phyloP scores from a whole-genome alignment of 2,888 invertebrate species.

The Drosophila pseudotakahashii region DNA sequence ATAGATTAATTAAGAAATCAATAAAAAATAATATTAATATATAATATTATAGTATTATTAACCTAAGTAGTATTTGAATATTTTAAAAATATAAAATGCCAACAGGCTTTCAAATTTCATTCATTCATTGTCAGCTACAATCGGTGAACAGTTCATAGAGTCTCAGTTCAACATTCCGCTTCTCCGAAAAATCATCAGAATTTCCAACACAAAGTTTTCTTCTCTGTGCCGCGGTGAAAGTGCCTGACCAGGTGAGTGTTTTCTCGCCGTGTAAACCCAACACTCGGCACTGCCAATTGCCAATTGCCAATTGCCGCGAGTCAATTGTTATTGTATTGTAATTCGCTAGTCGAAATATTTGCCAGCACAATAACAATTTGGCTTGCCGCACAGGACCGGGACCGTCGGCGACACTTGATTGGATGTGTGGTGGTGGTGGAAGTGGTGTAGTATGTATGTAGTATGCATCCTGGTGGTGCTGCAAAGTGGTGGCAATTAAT shows the following conservation, averaged over 20 bases:
- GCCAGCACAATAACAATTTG: conserved; percentile 18
- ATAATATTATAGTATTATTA: too few species aligned
- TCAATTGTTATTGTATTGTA: conserved; percentile 36
- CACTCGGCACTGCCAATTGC: not conserved
- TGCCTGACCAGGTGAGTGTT: not conserved
- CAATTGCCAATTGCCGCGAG: conserved; percentile 16
- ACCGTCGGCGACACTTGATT: conserved; percentile 37
- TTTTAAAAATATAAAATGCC: too few species aligned
- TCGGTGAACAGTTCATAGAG: too few species aligned
- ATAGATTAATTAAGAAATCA: too few species aligned
- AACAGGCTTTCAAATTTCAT: too few species aligned
- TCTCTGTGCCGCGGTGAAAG: not conserved
- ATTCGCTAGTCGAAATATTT: conserved; percentile 40
- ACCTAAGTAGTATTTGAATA: too few species aligned
- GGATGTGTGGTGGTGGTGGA: conserved; percentile 10
- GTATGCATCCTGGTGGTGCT: conserved; percentile 3
- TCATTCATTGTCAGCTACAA: too few species aligned
- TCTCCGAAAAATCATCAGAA: too few species aligned
- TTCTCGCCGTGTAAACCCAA: conserved; percentile 1
- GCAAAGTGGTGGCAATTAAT: conserved; percentile 67
- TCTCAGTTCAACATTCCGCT: too few species aligned
- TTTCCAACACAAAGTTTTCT: too few species aligned
- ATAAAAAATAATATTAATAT: too few species aligned
- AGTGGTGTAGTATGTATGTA: not conserved
- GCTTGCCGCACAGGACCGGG: conserved; percentile 28